Evolutionary conservation across 2,888 invertebrate species (phyloP).

Genomic region (Hemicrepidius hirtus): DNA sequence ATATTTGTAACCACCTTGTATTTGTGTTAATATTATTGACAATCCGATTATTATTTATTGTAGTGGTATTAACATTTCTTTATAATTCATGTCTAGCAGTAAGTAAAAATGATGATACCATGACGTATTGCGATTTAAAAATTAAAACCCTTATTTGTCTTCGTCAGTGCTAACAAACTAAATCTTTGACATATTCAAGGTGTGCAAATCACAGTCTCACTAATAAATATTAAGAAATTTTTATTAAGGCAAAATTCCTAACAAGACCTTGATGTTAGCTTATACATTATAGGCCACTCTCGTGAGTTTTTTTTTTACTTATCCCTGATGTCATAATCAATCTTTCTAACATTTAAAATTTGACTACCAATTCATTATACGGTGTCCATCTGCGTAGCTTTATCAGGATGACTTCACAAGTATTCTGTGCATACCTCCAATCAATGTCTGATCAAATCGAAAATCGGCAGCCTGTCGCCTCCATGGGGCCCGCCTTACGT

Average conservation of each 20-base stretch:
- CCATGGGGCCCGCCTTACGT: conserved; percentile 37
- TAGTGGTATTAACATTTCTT: not conserved
- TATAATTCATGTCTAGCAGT: not conserved
- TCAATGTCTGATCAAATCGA: conserved; percentile 48
- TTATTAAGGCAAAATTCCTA: not conserved
- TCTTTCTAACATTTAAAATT: conserved; percentile 39
- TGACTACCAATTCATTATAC: conserved; percentile 40
- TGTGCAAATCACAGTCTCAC: not conserved
- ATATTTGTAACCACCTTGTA: too few relatives aligned
- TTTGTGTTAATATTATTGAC: too few relatives aligned
- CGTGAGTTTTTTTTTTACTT: conserved; percentile 25
- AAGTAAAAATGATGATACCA: not conserved
- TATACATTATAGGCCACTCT: conserved; percentile 9
- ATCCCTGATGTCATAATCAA: conserved; percentile 41
- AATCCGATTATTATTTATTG: too few relatives aligned
- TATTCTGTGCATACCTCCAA: conserved; percentile 40
- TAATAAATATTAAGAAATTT: conserved; percentile 5
- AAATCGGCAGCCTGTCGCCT: conserved; percentile 51
- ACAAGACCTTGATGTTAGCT: conserved; percentile 9
- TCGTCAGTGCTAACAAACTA: not conserved
- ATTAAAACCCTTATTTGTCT: not conserved
- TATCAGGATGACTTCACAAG: conserved; percentile 37
- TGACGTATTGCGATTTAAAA: not conserved
- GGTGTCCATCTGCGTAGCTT: conserved; percentile 29
- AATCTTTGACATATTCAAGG: conserved; percentile 5